These are phyloP conservation scores for Drosophila maculinotata DNA, from an alignment of 2,888 invertebrate genomes.

Conservation along the genomic window DNA sequence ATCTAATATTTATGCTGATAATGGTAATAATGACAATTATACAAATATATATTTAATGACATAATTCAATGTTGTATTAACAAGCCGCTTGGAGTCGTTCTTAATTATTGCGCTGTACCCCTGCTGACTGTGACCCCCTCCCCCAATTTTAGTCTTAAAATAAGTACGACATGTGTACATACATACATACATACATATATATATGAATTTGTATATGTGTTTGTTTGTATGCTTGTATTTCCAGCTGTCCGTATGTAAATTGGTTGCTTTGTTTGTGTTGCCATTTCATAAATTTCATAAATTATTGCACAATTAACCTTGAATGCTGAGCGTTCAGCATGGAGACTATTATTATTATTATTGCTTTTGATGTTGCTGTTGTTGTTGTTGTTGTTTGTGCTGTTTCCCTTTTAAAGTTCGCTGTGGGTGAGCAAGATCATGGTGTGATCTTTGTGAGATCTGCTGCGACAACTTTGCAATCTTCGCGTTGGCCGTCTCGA, in stretches of 20 bases:
- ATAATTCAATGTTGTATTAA: constrained; percentile 24
- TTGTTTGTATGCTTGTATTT: background rate
- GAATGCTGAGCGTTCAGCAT: constrained; percentile 36
- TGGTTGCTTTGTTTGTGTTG: constrained; percentile 43
- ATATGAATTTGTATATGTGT: background rate
- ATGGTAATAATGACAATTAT: background rate
- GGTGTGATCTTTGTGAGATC: constrained; percentile 9
- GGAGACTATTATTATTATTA: constrained; percentile 1
- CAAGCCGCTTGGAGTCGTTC: constrained; percentile 20
- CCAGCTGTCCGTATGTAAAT: constrained; percentile 39
- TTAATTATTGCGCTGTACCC: constrained; percentile 16
- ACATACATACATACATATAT: background rate
- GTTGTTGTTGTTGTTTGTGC: constrained; percentile 11
- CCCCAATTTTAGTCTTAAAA: constrained; percentile 1
- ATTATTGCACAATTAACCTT: constrained; percentile 77
- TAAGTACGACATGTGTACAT: background rate
- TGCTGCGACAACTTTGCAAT: constrained; percentile 24
- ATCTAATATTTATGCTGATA: background rate
- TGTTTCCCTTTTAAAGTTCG: constrained; percentile 54
- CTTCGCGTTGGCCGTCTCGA: constrained; percentile 51
- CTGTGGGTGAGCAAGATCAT: constrained; percentile 53
- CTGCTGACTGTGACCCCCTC: constrained; percentile 2
- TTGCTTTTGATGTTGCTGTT: constrained; percentile 12
- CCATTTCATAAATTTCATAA: constrained; percentile 65
- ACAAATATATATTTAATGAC: constrained; percentile 13